A percentile compares a stretch with the other conserved stretches of the same genome.
Evolutionary conservation across 2,113 vertebrate species (phyloP).

Genomic region (Callospermophilus lateralis): DNA sequence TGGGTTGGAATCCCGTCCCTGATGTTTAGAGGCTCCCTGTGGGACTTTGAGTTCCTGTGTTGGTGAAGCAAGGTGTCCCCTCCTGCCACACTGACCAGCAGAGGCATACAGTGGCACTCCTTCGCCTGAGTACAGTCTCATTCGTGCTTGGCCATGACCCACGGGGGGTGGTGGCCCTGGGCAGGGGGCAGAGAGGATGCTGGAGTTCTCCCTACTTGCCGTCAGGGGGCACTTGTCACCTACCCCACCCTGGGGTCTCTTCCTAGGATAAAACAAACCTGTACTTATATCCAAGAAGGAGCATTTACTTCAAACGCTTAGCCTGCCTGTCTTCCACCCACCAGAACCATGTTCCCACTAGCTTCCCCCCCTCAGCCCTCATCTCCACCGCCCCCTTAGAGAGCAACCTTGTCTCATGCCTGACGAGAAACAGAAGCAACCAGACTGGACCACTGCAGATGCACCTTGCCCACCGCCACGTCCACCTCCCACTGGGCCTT

Average conservation of each 20-base stretch:
- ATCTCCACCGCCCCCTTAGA: no score
- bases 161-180: no score
- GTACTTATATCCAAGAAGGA: background rate
- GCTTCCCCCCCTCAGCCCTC: background rate
- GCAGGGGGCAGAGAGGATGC: background rate
- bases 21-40: no score
- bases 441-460: no score
- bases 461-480: accelerated
- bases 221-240: background rate
- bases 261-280: background rate
- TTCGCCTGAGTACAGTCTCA: background rate
- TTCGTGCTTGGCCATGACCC: accelerated
- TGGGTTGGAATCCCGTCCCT: background rate
- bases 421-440: background rate
- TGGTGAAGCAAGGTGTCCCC: background rate
- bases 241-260: background rate
- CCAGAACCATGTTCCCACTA: background rate
- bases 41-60: background rate
- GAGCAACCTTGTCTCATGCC: no score
- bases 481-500: background rate
- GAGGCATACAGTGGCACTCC: background rate
- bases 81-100: background rate
- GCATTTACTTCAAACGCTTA: background rate
- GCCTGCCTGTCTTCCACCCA: background rate
- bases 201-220: no score